Conservation (phyloP, 2,113 vertebrate species). For the Prionailurus viverrinus region DNA sequence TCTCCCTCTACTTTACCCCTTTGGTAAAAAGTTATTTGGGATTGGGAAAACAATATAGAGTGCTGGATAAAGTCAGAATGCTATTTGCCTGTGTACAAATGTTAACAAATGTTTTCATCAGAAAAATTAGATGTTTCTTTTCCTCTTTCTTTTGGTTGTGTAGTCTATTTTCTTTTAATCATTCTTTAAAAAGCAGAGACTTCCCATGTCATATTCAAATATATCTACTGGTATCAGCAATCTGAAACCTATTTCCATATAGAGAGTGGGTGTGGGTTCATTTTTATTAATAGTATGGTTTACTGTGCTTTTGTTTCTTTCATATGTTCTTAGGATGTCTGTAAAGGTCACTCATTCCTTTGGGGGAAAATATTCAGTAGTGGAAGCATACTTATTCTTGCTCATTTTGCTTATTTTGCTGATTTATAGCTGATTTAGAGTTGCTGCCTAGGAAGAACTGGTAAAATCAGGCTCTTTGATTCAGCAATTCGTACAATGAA, state of each 20-base stretch:
- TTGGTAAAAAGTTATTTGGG: background rate
- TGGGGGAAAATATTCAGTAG: background rate
- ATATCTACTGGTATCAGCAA: background rate
- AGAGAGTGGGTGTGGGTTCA: background rate
- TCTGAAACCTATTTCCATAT: background rate
- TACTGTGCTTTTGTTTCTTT: background rate
- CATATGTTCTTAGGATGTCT: background rate
- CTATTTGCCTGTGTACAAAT: background rate
- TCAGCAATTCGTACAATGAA: background rate
- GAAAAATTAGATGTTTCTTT: background rate
- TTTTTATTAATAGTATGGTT: background rate
- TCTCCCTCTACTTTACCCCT: background rate
- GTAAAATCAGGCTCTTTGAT: background rate
- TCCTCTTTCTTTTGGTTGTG: background rate
- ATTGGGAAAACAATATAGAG: background rate
- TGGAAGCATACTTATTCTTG: conserved; percentile 5
- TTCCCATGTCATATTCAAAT: background rate
- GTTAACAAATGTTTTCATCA: background rate
- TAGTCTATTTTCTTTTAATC: background rate
- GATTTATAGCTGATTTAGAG: background rate
- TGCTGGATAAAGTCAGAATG: conserved; percentile 9
- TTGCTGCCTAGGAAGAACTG: background rate
- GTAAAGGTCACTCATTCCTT: background rate
- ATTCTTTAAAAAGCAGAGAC: background rate
- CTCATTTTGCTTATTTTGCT: conserved; percentile 8